phyloP scores from a whole-genome alignment of 2,797 vertebrate genomes.

The Chaenodraco wilsoni region DNA sequence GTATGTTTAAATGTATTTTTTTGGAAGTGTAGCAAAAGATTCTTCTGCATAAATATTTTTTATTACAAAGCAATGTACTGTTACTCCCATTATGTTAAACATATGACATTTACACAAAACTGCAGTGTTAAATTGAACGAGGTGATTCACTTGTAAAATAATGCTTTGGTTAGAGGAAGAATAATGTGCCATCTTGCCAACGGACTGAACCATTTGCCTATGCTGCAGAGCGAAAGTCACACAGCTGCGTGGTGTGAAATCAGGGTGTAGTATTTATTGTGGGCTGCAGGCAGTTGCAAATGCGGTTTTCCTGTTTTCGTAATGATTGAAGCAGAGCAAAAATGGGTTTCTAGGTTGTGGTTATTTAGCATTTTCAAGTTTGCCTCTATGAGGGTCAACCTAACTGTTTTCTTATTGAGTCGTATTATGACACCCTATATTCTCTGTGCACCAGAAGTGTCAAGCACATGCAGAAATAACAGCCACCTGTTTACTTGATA shows the following conservation, averaged over 20 bases:
- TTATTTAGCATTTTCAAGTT: slow-evolving; percentile 61
- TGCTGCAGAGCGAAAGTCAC: slow-evolving; percentile 58
- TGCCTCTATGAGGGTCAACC: slow-evolving; percentile 61
- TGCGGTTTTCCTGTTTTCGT: slow-evolving; percentile 87
- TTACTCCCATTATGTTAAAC: slow-evolving; percentile 5
- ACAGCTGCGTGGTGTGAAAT: slow-evolving; percentile 75
- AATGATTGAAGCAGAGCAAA: slow-evolving; percentile 71
- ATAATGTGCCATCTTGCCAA: slow-evolving; percentile 73
- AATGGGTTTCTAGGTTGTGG: slow-evolving; percentile 88
- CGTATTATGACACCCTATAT: slow-evolving; percentile 56
- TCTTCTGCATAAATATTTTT: neutral
- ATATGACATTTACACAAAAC: slow-evolving; percentile 14
- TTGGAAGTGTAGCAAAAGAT: neutral
- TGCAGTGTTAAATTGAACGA: slow-evolving; percentile 15
- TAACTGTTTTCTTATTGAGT: slow-evolving; percentile 57
- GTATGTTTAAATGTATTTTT: neutral
- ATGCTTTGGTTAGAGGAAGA: slow-evolving; percentile 50
- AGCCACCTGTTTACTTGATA: slow-evolving; percentile 73
- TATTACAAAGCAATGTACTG: neutral
- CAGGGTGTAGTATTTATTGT: slow-evolving; percentile 78
- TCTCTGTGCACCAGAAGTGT: slow-evolving; percentile 72
- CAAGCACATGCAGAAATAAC: slow-evolving; percentile 70
- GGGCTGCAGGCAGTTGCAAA: slow-evolving; percentile 78
- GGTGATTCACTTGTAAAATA: slow-evolving; percentile 22
- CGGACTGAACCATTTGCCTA: slow-evolving; percentile 61